Evolutionary conservation across 2,888 invertebrate genomes (phyloP), one percentile per base, ranked within the genome.

Genomic region (Hirtodrosophila alboralis): DNA sequence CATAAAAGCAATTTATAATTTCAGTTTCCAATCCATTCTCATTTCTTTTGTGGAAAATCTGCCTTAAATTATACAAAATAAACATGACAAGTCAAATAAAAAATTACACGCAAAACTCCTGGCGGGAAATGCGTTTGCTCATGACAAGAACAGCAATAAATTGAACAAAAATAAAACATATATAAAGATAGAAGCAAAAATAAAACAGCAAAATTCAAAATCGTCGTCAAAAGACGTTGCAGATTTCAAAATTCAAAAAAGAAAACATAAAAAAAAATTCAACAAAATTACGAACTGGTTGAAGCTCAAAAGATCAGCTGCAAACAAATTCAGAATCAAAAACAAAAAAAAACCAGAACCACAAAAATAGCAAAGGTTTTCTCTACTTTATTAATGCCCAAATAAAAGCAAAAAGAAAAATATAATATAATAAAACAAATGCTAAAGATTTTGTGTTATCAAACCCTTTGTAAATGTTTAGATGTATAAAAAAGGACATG

Each of bases 141-240:
- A 26, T 31, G 40, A 58, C 21, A 57, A 27, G 36, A 54, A 52
- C 33, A 60, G 30, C 41, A 47, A 52, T 21, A 54, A 57, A 53
- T 44, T 59, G 27, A 62, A 68, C 59, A 47, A 58, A 48, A 52
- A 31, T 38, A 52, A 66, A 5, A 23, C 7, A 23, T 23, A 23
- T 6, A 23, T 6, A 23, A 5, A 23, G 18, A 23, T 53, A 45
- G 45, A 57, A 48, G 27, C 34, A 52, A 38, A 43, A 52, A 71
- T 54, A 36, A 56, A 49, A 54, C 38, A 73, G 36, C 87, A 81
- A 88, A 88, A 88, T 88, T 87, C 87, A 84, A 88, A 88, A 88
- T 85, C 74, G 75, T 72, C 72, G 54, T 56, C 52, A 71, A 71
- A 69, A 51, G 76, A 51, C 64, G 65, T 54, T 58, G 76, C 84